Base-by-base conservation (phyloP, 2,113 vertebrate species). In the Nerophis ophidion region DNA sequence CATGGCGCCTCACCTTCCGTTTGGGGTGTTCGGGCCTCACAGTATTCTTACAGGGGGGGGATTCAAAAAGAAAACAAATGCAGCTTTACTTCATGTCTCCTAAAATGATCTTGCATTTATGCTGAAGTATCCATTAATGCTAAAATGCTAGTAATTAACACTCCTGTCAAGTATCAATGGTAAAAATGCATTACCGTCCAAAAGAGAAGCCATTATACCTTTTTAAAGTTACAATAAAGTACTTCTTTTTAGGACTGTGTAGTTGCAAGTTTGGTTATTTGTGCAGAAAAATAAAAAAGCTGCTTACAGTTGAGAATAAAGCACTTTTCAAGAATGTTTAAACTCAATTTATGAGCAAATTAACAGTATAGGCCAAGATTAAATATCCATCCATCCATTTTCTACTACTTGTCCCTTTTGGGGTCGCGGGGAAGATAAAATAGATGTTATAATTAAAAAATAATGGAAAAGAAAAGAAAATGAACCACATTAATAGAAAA, bases 21-120 rank as follows among this genome's bases (percentile, higher is more conserved):
- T 88, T 88, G 8, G 86, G 83, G 59, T 81, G 83, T 58, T 85
- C 84, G 62, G 82, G 84, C 73, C 82, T 85, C 82, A 80, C 71
- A 79, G 78, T 77, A 75, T 80, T 87, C 86, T 87, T 86, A 63
- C 80, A 79, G 68, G 26, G 63, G 77, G 77, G 70, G 75, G 64
- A 88, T 80, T 72, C 71, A 80, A 51, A 35, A 19, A 56, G 12
- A 81, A 78, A 78, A 86, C 70, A 86, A 68, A 78, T 51, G 80
- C 47, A 78, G 60, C 74, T 81, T 85, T 73, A 84, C 72, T 81
- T 62, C 34, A 54, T 15, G 17, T n/a, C 33, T 10, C n/a, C 10
- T 4, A 12, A 42, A 19, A 9, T 40, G 53, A 56, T n/a, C 53
- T 9, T 17, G 4, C 38, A 4, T 8, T 10, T 12, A 11, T 8